Conservation (phyloP, 2,888 invertebrate genomes). For the Scaptomyza polygonia region DNA sequence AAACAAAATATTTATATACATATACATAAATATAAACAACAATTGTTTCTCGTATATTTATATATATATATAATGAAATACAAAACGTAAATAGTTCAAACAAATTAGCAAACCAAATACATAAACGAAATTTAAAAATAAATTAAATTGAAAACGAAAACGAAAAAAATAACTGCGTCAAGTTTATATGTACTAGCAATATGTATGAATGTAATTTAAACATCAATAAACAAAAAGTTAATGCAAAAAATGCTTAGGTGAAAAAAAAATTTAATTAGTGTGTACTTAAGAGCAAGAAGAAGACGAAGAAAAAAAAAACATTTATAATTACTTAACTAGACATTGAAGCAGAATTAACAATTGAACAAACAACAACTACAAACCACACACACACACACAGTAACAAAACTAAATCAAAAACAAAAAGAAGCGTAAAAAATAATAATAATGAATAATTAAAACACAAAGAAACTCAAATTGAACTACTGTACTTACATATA, state of each 20-base stretch:
- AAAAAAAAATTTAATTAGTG: constrained; percentile 79
- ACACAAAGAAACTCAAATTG: constrained; percentile 45
- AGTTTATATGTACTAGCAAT: constrained; percentile 67
- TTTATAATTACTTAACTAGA: constrained; percentile 69
- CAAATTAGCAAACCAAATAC: constrained; percentile 80
- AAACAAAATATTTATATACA: constrained; percentile 18
- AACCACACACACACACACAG: constrained; percentile 35
- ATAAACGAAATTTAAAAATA: constrained; percentile 56
- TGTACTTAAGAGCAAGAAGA: constrained; percentile 65
- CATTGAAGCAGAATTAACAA: constrained; percentile 56
- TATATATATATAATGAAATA: constrained; percentile 66
- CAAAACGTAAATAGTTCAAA: constrained; percentile 72
- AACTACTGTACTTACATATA: constrained; percentile 70
- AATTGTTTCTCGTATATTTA: constrained; percentile 78
- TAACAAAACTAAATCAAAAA: constrained; percentile 18
- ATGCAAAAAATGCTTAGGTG: constrained; percentile 77
- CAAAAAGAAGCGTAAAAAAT: constrained; percentile 22
- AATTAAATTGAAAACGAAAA: constrained; percentile 30
- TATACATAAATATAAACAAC: constrained; percentile 49
- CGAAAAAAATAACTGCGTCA: constrained; percentile 54
- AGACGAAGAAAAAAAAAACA: constrained; percentile 36
- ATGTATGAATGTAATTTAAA: constrained; percentile 73
- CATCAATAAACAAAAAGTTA: constrained; percentile 53
- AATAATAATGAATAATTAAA: constrained; percentile 1
- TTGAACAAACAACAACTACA: constrained; percentile 40